Conservation (phyloP, 2,888 invertebrate genomes). For the Graphium colonna region DNA sequence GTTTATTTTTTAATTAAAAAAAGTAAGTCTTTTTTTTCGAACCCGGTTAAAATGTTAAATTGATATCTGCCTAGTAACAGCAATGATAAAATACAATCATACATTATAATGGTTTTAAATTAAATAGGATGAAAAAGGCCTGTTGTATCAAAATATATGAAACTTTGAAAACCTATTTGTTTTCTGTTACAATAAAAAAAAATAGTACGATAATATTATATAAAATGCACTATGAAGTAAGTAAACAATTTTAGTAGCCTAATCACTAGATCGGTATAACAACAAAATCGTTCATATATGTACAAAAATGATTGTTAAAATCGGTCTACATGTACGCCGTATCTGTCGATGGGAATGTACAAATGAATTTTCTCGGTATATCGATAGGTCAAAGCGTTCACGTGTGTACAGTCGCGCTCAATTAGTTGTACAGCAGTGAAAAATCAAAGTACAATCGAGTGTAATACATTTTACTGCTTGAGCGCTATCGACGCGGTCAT, state of each 20-base stretch:
- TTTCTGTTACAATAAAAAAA: background rate
- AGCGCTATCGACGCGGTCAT: slow-evolving; percentile 28
- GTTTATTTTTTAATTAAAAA: too few relatives aligned
- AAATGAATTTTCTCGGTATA: too few relatives aligned
- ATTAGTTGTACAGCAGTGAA: slow-evolving; percentile 10
- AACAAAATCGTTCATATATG: background rate
- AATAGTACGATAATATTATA: background rate
- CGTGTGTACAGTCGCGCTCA: slow-evolving; percentile 2
- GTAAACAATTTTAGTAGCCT: background rate
- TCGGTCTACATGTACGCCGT: too few relatives aligned
- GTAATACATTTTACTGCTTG: slow-evolving; percentile 30
- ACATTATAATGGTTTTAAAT: too few relatives aligned
- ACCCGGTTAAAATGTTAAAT: background rate
- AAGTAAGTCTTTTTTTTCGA: background rate
- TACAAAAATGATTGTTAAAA: background rate
- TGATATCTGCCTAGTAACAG: background rate
- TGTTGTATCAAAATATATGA: too few relatives aligned
- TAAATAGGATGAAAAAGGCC: too few relatives aligned
- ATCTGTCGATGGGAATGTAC: too few relatives aligned
- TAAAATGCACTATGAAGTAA: background rate
- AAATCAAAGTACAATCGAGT: slow-evolving; percentile 12
- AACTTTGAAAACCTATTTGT: background rate
- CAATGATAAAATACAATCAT: too few relatives aligned
- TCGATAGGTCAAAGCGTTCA: background rate
- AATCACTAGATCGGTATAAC: background rate